phyloP scores from a whole-genome alignment of 2,888 invertebrate species.

The Ornithoptera priamus region DNA sequence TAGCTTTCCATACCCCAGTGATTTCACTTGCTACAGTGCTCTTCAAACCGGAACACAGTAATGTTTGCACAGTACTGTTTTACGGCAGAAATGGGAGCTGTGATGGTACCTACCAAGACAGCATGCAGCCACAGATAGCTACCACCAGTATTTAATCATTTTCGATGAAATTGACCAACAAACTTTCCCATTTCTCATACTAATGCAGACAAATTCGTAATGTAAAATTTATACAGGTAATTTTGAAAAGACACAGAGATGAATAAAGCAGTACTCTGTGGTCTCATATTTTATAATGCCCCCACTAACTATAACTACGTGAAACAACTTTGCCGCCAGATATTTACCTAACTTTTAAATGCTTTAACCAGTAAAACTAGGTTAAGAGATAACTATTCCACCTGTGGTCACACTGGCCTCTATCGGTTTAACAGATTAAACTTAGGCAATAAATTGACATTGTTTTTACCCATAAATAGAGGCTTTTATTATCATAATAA shows the following conservation, averaged over 20 bases:
- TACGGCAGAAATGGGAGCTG: too few relatives aligned
- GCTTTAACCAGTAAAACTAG: conserved; percentile 51
- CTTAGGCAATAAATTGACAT: conserved; percentile 23
- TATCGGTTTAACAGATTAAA: conserved; percentile 35
- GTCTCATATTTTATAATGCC: conserved; percentile 14
- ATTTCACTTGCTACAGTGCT: too few relatives aligned
- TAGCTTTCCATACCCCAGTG: too few relatives aligned
- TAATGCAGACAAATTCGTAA: neutral
- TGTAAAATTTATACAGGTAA: neutral
- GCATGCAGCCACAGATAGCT: too few relatives aligned
- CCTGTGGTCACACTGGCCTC: conserved; percentile 52
- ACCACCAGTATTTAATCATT: too few relatives aligned
- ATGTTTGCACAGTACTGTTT: too few relatives aligned
- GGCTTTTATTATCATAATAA: too few relatives aligned
- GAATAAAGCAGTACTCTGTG: conserved; percentile 9
- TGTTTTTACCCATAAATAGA: conserved; percentile 7
- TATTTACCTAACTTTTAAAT: conserved; percentile 63
- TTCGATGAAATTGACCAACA: neutral
- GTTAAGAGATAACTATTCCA: conserved; percentile 56
- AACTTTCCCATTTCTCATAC: neutral
- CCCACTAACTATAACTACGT: conserved; percentile 32
- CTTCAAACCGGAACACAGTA: too few relatives aligned
- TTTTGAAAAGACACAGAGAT: neutral
- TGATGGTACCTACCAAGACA: too few relatives aligned
- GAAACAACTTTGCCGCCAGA: conserved; percentile 40